Evolutionary conservation across 1,140 invertebrate species (phyloP), one percentile per base, ranked within the genome.

Genomic region (Drosophila santomea): DNA sequence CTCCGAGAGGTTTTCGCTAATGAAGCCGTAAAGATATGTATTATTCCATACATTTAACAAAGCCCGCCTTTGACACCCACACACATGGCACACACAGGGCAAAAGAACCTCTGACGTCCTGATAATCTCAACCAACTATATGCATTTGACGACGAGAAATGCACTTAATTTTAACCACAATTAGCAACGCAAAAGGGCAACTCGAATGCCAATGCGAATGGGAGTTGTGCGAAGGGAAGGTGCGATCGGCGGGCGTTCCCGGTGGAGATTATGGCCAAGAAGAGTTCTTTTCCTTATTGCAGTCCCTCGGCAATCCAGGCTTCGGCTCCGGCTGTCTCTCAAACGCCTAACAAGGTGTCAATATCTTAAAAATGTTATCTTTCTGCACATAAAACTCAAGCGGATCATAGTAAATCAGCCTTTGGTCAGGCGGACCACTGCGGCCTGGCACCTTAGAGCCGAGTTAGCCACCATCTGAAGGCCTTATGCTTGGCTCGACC

Each of bases 11-110:
- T 62, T 80, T 78, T 72, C 69, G 78, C 84, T 91, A 91, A 91
- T 91, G 89, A 91, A 91, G 88, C 89, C 72, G 91, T 91, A 89
- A 90, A 91, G 78, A 89, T 91, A 91, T 88, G 84, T 89, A 84
- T 81, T 91, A 91, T 83, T 91, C 80, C 82, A 90, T 77, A 90
- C 85, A 82, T 90, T 74, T 74, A 80, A 69, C 67, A 71, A 67
- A 67, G 71, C 72, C 66, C 38, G 57, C 44, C 73, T 83, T 47
- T 76, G 84, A 89, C 88, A 88, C 79, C 86, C 88, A 88, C 86
- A 74, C 61, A 52, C 17, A 17, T n/a, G n/a, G n/a, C n/a, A n/a
- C n/a, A 1, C 17, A 17, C 68, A 43, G 17, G 38, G 23, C 3
- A 6, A 8, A 44, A n/a, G 39, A 44, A 38, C 25, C 45, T 55